Conservation (phyloP, 2,888 invertebrate species). For the Spatulosminthurus flaviceps region DNA sequence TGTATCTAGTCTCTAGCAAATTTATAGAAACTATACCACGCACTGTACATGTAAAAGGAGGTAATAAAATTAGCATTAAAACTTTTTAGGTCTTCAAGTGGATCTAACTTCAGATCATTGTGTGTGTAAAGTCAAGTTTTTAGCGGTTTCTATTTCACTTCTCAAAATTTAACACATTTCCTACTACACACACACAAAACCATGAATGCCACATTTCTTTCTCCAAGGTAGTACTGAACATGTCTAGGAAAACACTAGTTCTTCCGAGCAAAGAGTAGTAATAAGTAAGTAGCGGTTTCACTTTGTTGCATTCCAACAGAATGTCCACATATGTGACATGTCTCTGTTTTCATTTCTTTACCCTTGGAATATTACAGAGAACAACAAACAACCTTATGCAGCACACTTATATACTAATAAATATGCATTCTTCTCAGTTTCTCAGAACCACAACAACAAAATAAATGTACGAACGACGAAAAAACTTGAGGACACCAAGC, state of each 20-base stretch:
- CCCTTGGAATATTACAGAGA: not conserved
- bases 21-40: too few species aligned
- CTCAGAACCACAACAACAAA: too few species aligned
- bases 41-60: slow-evolving; percentile 2
- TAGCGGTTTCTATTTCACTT: slow-evolving; percentile 8
- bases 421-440: too few species aligned
- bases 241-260: too few species aligned
- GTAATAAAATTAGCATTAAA: slow-evolving; percentile 5
- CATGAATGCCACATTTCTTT: not conserved
- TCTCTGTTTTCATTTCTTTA: slow-evolving; percentile 5
- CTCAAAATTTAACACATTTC: not conserved
- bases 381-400: not conserved
- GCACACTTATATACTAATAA: too few species aligned
- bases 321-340: slow-evolving; percentile 14
- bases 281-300: too few species aligned
- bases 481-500: too few species aligned
- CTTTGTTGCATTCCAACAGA: not conserved
- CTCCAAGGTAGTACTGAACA: not conserved
- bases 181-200: not conserved
- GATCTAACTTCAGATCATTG: too few species aligned
- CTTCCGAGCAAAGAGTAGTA: too few species aligned
- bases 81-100: not conserved
- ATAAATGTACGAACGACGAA: too few species aligned
- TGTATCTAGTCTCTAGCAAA: too few species aligned
- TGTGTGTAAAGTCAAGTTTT: not conserved